Conservation (phyloP, 1,140 invertebrate species). For the Heliconius eleuchia region DNA sequence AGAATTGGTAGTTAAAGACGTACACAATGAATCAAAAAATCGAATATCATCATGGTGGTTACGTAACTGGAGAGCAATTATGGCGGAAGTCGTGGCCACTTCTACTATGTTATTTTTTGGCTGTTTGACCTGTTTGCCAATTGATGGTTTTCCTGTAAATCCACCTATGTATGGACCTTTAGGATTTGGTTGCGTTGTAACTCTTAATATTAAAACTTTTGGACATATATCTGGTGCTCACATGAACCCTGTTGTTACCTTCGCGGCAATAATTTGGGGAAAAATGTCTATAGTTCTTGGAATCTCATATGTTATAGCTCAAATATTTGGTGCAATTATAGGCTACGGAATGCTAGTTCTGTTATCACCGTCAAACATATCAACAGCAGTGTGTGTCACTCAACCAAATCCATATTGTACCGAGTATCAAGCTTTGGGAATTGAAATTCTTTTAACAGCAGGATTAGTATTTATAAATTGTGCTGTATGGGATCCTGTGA, state of each 20-base stretch:
- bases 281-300: constrained; percentile 83
- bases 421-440: constrained; percentile 55
- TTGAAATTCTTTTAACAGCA: constrained; percentile 83
- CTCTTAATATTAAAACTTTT: constrained; percentile 82
- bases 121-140: constrained; percentile 63
- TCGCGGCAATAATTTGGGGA: constrained; percentile 83
- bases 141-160: constrained; percentile 42
- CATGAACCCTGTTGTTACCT: constrained; percentile 90
- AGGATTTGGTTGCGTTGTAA: constrained; percentile 64
- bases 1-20: constrained; percentile 28
- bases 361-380: constrained; percentile 74
- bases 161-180: constrained; percentile 53
- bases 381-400: constrained; percentile 82
- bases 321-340: constrained; percentile 85
- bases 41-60: constrained; percentile 29
- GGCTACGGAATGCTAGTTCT: constrained; percentile 86
- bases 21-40: constrained; percentile 21
- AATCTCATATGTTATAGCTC: constrained; percentile 86
- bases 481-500: constrained; percentile 83
- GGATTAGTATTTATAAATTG: constrained; percentile 86
- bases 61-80: constrained; percentile 48
- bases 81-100: constrained; percentile 60
- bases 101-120: constrained; percentile 58
- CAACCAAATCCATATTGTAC: constrained; percentile 75
- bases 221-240: constrained; percentile 87